phyloP scores from a whole-genome alignment of 1,140 invertebrate genomes.

The Bicyclus anynana region DNA sequence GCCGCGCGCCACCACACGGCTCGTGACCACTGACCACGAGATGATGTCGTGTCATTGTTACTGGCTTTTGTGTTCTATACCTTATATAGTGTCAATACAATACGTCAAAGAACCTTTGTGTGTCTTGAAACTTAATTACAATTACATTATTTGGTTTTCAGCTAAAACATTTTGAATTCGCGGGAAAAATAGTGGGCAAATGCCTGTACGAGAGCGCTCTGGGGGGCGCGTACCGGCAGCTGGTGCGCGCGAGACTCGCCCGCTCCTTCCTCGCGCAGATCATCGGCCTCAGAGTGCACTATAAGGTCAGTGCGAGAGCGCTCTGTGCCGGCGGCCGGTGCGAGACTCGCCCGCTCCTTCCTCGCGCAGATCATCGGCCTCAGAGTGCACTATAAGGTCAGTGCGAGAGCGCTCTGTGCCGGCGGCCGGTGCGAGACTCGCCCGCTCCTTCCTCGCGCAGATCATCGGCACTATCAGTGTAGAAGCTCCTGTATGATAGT shows the following conservation, averaged over 20 bases:
- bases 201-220: slow-evolving; percentile 94
- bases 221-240: slow-evolving; percentile 91
- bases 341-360: slow-evolving; percentile 95
- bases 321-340: slow-evolving; percentile 92
- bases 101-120: too few species aligned
- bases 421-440: slow-evolving; percentile 93
- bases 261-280: slow-evolving; percentile 96
- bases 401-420: slow-evolving; percentile 90
- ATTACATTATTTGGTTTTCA: slow-evolving; percentile 23
- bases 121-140: neutral
- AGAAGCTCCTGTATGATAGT: slow-evolving; percentile 89
- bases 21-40: too few species aligned
- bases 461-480: slow-evolving; percentile 93
- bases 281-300: slow-evolving; percentile 94
- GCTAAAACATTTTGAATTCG: slow-evolving; percentile 94
- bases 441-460: slow-evolving; percentile 95
- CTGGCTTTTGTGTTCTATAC: too few species aligned
- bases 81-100: too few species aligned
- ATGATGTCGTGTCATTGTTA: too few species aligned
- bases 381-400: slow-evolving; percentile 92
- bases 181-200: slow-evolving; percentile 95
- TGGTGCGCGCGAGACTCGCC: slow-evolving; percentile 93
- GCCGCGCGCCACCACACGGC: neutral
- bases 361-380: slow-evolving; percentile 95
- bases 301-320: slow-evolving; percentile 90